Evolutionary conservation across 1,140 invertebrate species (phyloP).

Genomic region (Chymomyza costata): DNA sequence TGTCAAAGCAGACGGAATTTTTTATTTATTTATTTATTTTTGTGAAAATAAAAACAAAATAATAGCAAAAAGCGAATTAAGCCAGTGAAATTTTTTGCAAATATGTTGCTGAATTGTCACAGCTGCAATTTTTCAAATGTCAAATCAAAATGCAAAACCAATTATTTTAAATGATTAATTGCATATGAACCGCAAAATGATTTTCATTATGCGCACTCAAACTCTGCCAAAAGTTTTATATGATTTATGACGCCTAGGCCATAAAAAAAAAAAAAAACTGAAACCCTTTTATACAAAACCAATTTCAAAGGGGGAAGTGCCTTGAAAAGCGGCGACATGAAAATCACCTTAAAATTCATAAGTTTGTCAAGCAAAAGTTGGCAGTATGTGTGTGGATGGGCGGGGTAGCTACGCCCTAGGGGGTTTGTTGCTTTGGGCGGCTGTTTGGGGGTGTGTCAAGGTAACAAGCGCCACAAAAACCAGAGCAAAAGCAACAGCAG

Average conservation of each 20-base stretch:
- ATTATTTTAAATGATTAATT: constrained; percentile 68
- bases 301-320: background rate
- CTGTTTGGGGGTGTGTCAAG: no score
- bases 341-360: constrained; percentile 72
- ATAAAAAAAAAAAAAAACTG: background rate
- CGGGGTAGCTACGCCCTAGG: no score
- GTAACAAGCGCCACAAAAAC: no score
- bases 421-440: no score
- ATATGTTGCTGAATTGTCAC: constrained; percentile 51
- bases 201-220: constrained; percentile 51
- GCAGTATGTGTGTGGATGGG: no score
- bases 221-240: constrained; percentile 24
- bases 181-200: constrained; percentile 55
- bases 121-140: constrained; percentile 70
- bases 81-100: constrained; percentile 2
- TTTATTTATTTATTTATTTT: constrained; percentile 15
- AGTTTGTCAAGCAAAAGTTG: constrained; percentile 46
- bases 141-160: constrained; percentile 70
- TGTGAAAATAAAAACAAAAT: constrained; percentile 1
- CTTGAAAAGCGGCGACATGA: constrained; percentile 29
- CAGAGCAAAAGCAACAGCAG: constrained; percentile 1
- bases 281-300: constrained; percentile 45
- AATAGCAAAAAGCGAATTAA: constrained; percentile 6
- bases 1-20: no score
- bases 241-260: constrained; percentile 49